Percentiles rank a stretch among this genome's conserved stretches.
Conservation (phyloP, 2,113 vertebrate species). For the Ardeotis arabs region DNA sequence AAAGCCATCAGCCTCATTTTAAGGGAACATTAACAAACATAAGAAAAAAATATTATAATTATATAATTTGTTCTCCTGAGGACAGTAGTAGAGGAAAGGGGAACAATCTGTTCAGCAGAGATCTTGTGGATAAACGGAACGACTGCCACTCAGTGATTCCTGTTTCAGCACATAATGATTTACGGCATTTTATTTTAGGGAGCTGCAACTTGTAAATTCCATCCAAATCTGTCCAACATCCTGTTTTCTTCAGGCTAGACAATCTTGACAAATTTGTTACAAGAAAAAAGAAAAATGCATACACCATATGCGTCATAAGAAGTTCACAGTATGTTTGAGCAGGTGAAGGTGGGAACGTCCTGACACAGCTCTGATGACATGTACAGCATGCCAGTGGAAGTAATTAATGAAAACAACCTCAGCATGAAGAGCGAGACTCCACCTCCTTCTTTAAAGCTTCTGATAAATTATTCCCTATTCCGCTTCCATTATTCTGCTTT, state of each 20-base stretch:
- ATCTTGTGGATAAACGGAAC: background rate
- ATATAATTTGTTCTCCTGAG: background rate
- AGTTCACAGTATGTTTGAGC: slow-evolving; percentile 4
- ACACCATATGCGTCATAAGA: background rate
- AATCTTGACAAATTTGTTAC: background rate
- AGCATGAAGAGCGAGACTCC: background rate
- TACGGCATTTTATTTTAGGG: background rate
- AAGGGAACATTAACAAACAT: background rate
- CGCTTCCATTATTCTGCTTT: background rate
- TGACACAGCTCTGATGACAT: background rate
- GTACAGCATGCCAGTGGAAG: background rate
- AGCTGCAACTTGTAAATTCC: background rate
- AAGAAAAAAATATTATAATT: background rate
- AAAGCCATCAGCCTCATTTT: background rate
- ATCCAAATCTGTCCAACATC: background rate
- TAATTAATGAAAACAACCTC: background rate
- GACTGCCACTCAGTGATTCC: background rate
- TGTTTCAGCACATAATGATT: slow-evolving; percentile 14
- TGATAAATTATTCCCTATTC: background rate
- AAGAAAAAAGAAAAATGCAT: background rate
- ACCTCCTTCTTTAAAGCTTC: background rate
- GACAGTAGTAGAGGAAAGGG: background rate
- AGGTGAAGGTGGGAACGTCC: background rate
- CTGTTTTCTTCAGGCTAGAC: slow-evolving; percentile 41
- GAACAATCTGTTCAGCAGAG: background rate